Base-by-base conservation (phyloP, 2,797 vertebrate species). In the Spheniscus humboldti region DNA sequence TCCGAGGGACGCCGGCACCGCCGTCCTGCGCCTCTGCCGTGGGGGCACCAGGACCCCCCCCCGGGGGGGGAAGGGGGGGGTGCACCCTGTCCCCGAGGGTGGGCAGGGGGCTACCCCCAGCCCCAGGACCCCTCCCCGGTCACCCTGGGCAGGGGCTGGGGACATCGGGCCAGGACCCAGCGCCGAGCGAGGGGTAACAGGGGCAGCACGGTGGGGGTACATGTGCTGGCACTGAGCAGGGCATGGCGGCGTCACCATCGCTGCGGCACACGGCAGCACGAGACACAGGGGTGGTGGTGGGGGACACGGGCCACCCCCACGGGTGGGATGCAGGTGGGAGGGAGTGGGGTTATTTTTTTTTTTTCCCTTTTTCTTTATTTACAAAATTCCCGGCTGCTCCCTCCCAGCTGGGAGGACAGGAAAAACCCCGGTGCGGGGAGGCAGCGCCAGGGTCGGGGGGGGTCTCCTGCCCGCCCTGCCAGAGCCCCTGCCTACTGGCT, bases 331-430 rank as follows among this genome's bases (percentile, higher is more conserved):
- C 1, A 5, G 47, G 24, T 2, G 4, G 14, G 18, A 25, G 11
- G 10, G 43, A 35, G 22, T 25, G 13, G 39, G 74, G 41, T 31
- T 20, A 3, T 22, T 11, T 37, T 22, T 11, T 37, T 78, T 50
- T 52, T 66, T 68, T 16, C 41, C 63, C 25, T 64, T 81, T 83
- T 62, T 48, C 39, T 57, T 79, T 94, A 91, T 94, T 83, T 88
- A 94, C 92, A 94, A 73, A 74, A 41, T 41, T 68, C 45, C 66
- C 7, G 2, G 39, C 37, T 0, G 10, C 43, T 69, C 64, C 28
- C 33, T 10, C 52, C n/a, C 3, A 3, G 43, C 37, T 67, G 67
- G 45, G 63, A 45, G 55, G 24, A 18, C 31, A 25, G 57, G 57
- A 52, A 76, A 39, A 47, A 45, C 14, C 69, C 83, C 2, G 3